phyloP scores from a whole-genome alignment of 1,140 invertebrate species.

The Ceratina australensis region DNA sequence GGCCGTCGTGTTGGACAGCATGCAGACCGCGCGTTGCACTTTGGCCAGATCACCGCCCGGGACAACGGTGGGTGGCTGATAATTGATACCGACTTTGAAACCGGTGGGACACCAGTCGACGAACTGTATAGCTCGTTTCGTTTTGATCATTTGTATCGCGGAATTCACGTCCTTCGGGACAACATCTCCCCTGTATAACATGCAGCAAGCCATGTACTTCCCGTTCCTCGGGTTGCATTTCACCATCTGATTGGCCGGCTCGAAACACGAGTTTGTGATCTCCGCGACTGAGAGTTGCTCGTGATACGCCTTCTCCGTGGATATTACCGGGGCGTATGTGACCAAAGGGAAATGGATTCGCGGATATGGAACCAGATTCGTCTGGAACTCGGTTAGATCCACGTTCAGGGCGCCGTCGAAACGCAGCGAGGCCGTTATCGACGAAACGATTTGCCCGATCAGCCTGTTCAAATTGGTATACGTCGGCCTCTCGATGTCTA shows the following conservation, averaged over 20 bases:
- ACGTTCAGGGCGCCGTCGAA: constrained; percentile 62
- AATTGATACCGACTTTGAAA: constrained; percentile 83
- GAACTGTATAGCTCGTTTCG: constrained; percentile 79
- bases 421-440: constrained; percentile 82
- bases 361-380: constrained; percentile 74
- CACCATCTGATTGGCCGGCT: constrained; percentile 85
- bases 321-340: constrained; percentile 59
- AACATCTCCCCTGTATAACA: constrained; percentile 84
- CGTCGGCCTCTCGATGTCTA: constrained; percentile 84
- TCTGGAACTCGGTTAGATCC: constrained; percentile 60
- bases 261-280: constrained; percentile 83
- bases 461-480: constrained; percentile 57
- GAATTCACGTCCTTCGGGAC: constrained; percentile 85
- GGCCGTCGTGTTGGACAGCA: constrained; percentile 84
- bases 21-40: constrained; percentile 84
- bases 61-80: constrained; percentile 84
- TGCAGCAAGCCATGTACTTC: constrained; percentile 84
- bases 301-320: constrained; percentile 77
- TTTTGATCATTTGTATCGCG: constrained; percentile 57
- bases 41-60: constrained; percentile 83
- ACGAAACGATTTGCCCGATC: constrained; percentile 80
- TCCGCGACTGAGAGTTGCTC: constrained; percentile 56
- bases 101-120: constrained; percentile 84
- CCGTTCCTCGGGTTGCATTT: constrained; percentile 80
- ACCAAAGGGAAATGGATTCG: constrained; percentile 82